Evolutionary conservation across 2,113 vertebrate genomes (phyloP), one percentile per base, ranked within the genome.

Genomic region (Odocoileus hemionus): DNA sequence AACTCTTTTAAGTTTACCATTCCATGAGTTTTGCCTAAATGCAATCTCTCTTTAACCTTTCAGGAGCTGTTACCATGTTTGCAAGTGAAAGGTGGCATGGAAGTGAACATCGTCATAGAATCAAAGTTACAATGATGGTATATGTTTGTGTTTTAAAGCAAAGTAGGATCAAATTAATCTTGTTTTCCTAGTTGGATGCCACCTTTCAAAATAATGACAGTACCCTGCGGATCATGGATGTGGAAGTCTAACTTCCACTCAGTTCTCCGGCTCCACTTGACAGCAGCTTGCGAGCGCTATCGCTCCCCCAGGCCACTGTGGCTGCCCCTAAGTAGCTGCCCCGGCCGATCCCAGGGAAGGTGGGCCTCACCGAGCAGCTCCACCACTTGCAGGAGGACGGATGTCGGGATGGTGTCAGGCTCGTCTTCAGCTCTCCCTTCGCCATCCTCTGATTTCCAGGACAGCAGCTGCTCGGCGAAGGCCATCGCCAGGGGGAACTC

Each of bases 401-500:
- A 99, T 2, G 99, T 97, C 4, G 99, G 99, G 79, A 99, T 99
- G 80, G 99, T 99, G 97, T 99, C 99, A 57, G 99, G 98, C 54
- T 99, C 99, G 0, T 99, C 99, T 97, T 99, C 99, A 0, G 99
- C 99, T 61, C 97, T 99, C n/a, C 99, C 99, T 82, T 98, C 98
- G 6, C 98, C 96, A 1, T 99, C 99, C 50, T 99, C 99, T 11
- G 99, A 98, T 50, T 99, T 99, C 99, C 99, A 99, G 1, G 99
- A 99, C 96, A 99, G 98, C 28, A 99, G 99, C 98, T 99, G 99
- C 87, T 99, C 99, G 3, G 99, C 99, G 39, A 99, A 99, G 2
- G 99, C 99, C 99, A 99, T 98, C 23, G 99, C 99, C 98, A 99
- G 97, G 1, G 99, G 99, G 98, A 99, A 99, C 98, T 99, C 99